Evolutionary conservation across 1,140 invertebrate species (phyloP).

Genomic region (Bombus huntii): DNA sequence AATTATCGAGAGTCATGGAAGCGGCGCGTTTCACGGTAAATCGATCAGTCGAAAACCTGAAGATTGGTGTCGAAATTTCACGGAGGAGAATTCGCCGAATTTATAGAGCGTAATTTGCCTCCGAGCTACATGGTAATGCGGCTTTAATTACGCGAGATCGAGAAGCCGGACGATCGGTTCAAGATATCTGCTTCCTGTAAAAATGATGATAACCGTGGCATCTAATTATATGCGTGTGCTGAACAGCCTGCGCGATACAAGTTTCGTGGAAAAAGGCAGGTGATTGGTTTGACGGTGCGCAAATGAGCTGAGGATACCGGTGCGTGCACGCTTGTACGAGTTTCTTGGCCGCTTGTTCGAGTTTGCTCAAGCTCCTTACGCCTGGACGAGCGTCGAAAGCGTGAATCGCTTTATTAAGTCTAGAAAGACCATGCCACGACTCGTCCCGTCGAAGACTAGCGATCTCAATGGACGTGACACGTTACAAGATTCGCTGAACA

Average conservation of each 20-base stretch:
- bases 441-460: neutral
- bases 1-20: neutral
- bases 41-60: neutral
- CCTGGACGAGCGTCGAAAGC: constrained; percentile 34
- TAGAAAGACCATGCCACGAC: neutral
- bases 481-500: neutral
- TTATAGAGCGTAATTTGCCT: constrained; percentile 17
- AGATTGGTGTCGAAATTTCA: neutral
- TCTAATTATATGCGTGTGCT: constrained; percentile 43
- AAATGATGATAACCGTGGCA: constrained; percentile 46
- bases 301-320: constrained; percentile 33
- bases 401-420: constrained; percentile 56
- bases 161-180: constrained; percentile 27
- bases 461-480: neutral
- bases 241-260: constrained; percentile 7
- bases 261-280: constrained; percentile 44
- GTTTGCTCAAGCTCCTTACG: neutral
- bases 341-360: neutral
- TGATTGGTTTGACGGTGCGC: constrained; percentile 44
- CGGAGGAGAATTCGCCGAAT: constrained; percentile 12
- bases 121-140: neutral
- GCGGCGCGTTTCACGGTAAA: neutral
- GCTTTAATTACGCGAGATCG: constrained; percentile 47
- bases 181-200: constrained; percentile 24
- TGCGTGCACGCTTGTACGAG: neutral